A percentile compares a stretch with the other conserved stretches of the same genome.
Evolutionary conservation across 1,140 invertebrate genomes (phyloP).

Genomic region (Colletes latitarsis): DNA sequence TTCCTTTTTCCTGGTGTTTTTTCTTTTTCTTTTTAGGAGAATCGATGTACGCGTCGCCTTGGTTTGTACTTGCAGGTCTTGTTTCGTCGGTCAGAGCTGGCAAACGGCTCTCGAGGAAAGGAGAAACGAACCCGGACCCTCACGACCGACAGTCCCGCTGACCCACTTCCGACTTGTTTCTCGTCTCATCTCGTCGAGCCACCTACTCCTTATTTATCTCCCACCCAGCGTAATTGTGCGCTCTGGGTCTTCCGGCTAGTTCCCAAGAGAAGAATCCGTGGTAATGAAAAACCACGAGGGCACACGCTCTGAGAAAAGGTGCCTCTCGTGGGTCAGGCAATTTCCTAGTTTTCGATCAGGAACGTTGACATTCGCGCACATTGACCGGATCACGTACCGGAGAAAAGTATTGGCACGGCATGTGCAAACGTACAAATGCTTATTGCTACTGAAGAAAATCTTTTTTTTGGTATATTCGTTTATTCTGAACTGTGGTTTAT

Average conservation of each 20-base stretch:
- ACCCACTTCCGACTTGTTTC: conserved; percentile 73
- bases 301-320: conserved; percentile 1
- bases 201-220: conserved; percentile 66
- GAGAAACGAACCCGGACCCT: conserved; percentile 73
- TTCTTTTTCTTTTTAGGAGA: too few species aligned
- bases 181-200: conserved; percentile 63
- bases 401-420: too few species aligned
- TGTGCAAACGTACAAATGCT: too few species aligned
- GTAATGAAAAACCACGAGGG: conserved; percentile 37
- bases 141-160: conserved; percentile 74
- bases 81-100: conserved; percentile 16
- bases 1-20: too few species aligned
- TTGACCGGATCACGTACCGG: too few species aligned
- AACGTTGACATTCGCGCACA: neutral
- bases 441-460: too few species aligned
- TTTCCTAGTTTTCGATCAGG: neutral
- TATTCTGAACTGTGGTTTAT: too few species aligned
- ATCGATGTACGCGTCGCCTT: neutral
- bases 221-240: conserved; percentile 35
- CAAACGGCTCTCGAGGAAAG: conserved; percentile 26
- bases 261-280: conserved; percentile 33
- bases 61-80: neutral
- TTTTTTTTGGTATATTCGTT: too few species aligned
- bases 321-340: conserved; percentile 3
- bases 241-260: conserved; percentile 41